Evolutionary conservation across 2,888 invertebrate species (phyloP).

Genomic region (Apamea anceps): DNA sequence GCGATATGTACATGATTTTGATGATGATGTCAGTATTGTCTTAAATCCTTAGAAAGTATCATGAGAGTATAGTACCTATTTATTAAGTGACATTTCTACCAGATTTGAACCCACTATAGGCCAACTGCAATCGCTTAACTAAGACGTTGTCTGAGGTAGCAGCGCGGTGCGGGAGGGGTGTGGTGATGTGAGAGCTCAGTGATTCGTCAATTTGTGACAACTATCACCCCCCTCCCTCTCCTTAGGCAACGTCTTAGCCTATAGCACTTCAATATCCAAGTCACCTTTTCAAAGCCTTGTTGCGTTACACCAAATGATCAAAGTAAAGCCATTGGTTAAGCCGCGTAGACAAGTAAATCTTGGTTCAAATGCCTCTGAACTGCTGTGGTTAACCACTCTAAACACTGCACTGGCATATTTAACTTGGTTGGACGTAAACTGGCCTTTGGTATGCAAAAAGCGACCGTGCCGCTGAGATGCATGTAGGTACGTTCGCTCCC

Average conservation of each 20-base stretch:
- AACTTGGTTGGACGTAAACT: constrained; percentile 47
- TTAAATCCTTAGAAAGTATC: neutral
- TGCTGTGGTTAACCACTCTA: constrained; percentile 58
- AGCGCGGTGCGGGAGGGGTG: no score
- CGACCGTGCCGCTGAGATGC: constrained; percentile 38
- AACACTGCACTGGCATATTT: constrained; percentile 56
- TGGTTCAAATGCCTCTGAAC: constrained; percentile 51
- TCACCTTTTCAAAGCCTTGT: neutral
- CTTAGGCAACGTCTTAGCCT: no score
- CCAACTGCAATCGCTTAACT: no score
- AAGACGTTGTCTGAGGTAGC: no score
- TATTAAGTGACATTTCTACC: neutral
- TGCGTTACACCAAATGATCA: neutral
- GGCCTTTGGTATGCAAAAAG: constrained; percentile 60
- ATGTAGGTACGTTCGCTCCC: constrained; percentile 4
- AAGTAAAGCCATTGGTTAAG: constrained; percentile 34
- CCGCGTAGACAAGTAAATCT: constrained; percentile 33
- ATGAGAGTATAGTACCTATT: neutral
- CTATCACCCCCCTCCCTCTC: no score
- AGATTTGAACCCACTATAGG: neutral
- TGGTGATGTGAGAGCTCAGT: no score
- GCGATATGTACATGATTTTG: neutral
- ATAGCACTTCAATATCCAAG: neutral
- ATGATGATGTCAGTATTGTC: neutral
- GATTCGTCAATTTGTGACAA: no score